Evolutionary conservation across 2,888 invertebrate genomes (phyloP), one percentile per base, ranked within the genome.

Genomic region (Argynnis bischoffii): DNA sequence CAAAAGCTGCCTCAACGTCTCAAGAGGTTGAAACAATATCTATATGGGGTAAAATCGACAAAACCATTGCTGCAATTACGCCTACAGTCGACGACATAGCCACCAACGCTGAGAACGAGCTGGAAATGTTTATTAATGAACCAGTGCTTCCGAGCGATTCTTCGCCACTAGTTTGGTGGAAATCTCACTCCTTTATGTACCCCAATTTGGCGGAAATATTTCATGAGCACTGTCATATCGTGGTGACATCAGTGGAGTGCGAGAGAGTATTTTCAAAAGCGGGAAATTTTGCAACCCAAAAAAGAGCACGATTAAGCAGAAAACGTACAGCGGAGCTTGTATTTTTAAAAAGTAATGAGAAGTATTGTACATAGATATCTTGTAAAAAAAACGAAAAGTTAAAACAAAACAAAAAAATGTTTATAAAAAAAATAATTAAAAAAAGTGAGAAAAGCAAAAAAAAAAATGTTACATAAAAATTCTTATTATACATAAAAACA

Each of bases 21-120:
- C 26, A 4, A 26, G 3, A 5, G 3, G 4, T 26, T 26, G 64
- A 70, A 46, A 14, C 56, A 26, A 66, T 70, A 18, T 68, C 67
- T 18, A 63, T 68, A 56, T 71, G 69, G 66, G 64, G 71, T 18
- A 67, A 71, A 69, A 61, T 71, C 13, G 64, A 67, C 18, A 66
- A 68, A 55, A 71, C 47, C 18, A 68, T 71, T 55, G 68, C 67
- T 5, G 66, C 66, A n/a, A 54, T 55, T 48, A 54, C 63, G 13
- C 31, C 51, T n/a, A 6, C 72, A 67, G 6, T 59, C 64, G 56
- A 15, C 14, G n/a, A 56, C 16, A 18, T 56, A 14, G 6, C 41
- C 46, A 18, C 16, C n/a, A 56, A 56, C 18, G 41, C 56, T 13
- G 18, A 35, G 18, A 56, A 56, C 41, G 56, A 41, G 18, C 11